These are phyloP conservation scores for Pollenia griseotomentosa DNA, from an alignment of 2,888 invertebrate species.

Conservation along the genomic window DNA sequence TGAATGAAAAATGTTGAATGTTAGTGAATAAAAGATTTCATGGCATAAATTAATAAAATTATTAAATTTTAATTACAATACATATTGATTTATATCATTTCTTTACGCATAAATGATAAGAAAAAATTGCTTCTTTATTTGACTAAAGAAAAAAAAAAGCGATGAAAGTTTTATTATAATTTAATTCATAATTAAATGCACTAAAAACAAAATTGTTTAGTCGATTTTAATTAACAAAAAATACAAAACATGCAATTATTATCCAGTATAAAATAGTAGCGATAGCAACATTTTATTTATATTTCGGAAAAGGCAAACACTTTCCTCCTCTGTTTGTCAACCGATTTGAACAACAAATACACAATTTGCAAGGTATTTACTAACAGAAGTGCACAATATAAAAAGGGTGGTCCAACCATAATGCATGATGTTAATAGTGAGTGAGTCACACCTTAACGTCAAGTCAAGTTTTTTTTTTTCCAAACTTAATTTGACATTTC, in stretches of 20 bases:
- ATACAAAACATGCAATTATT: constrained; percentile 7
- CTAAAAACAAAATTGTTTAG: constrained; percentile 10
- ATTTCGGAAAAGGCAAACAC: too few species aligned
- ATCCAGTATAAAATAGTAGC: neutral
- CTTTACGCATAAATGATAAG: constrained; percentile 66
- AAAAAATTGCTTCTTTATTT: constrained; percentile 14
- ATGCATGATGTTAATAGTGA: too few species aligned
- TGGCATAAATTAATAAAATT: constrained; percentile 61
- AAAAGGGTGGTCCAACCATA: too few species aligned
- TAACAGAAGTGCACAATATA: too few species aligned
- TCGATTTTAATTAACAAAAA: constrained; percentile 16
- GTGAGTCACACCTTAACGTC: too few species aligned
- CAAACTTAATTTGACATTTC: too few species aligned
- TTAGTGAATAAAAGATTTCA: constrained; percentile 37
- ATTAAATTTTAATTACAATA: constrained; percentile 52
- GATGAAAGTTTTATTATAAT: constrained; percentile 66
- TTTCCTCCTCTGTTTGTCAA: too few species aligned
- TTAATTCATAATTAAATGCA: constrained; percentile 11
- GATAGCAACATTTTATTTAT: too few species aligned
- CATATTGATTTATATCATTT: constrained; percentile 70
- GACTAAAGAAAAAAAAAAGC: constrained; percentile 12
- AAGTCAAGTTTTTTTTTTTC: too few species aligned
- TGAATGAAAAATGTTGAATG: constrained; percentile 21
- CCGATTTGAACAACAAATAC: too few species aligned
- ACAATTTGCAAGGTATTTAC: too few species aligned